Evolutionary conservation across 2,113 vertebrate genomes (phyloP), one percentile per base, ranked within the genome.

Genomic region (Osmerus mordax): DNA sequence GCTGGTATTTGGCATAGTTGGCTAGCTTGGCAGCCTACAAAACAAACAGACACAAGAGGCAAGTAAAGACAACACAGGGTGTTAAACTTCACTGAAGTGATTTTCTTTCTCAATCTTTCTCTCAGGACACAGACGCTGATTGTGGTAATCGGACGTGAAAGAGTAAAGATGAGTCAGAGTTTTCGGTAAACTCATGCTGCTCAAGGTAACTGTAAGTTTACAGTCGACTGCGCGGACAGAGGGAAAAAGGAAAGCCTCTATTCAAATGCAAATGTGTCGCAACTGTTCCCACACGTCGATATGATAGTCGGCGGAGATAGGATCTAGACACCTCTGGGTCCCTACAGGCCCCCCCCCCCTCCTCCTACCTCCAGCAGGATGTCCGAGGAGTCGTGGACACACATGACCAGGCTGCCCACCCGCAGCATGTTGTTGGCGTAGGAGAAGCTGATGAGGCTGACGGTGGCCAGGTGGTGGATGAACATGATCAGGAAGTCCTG

Each of bases 401-500:
- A 96, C 77, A 98, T 79, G 80, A 98, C 91, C 75, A 99, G 91
- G 18, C 92, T 95, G 3, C 97, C 97, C 4, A 97, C 94, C 9
- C 97, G 93, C 47, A 93, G 88, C 97, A 99, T 98, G 86, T 98
- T 98, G 88, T 94, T 98, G 80, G 94, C 91, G 2, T 98, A 99
- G 0, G 97, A 99, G 82, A 98, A 98, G 0, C 94, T 95, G 77
- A 98, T 94, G 56, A 99, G 94, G 7, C 91, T 87, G 4, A 98
- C 87, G 0, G 95, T 92, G 55, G 92, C 93, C 88, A 98, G 84
- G 75, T 99, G 97, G 90, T 99, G 97, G 71, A 98, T 80, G 11
- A 99, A 98, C 97, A 99, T 99, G 64, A 98, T 91, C 69, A 96
- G 85, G 80, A 98, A 99, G 78, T 99, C 97, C 97, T 99, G 89